These are phyloP conservation scores for Channa maculata DNA, from an alignment of 2,113 vertebrate species.

Conservation along the genomic window DNA sequence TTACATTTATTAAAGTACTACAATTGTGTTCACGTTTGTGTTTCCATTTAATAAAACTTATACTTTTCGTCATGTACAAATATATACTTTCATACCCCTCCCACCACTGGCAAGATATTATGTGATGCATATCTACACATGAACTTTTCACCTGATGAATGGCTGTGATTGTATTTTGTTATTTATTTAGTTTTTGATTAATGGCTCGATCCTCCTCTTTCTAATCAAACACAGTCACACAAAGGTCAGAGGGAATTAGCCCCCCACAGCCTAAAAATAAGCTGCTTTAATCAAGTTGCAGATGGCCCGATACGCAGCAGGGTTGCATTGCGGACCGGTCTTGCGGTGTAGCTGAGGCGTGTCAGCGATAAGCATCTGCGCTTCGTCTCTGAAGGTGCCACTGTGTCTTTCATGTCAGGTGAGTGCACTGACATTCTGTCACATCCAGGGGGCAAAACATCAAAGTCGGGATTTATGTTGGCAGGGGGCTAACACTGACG, in stretches of 20 bases:
- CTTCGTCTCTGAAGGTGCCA: constrained; percentile 62
- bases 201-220: constrained; percentile 47
- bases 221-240: constrained; percentile 67
- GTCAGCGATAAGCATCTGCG: constrained; percentile 70
- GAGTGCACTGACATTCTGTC: constrained; percentile 71
- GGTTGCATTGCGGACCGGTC: constrained; percentile 36
- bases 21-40: neutral
- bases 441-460: constrained; percentile 55
- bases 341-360: constrained; percentile 48
- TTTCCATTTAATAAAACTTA: too few relatives aligned
- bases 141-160: constrained; percentile 29
- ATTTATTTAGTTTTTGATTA: constrained; percentile 54
- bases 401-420: constrained; percentile 68
- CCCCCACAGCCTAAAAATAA: constrained; percentile 60
- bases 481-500: constrained; percentile 31
- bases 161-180: constrained; percentile 33
- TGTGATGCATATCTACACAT: constrained; percentile 7
- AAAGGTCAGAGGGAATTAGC: constrained; percentile 77
- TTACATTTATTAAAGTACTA: neutral
- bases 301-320: constrained; percentile 73
- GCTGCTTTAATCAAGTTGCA: constrained; percentile 75
- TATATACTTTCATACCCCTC: neutral
- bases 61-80: too few relatives aligned
- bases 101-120: constrained; percentile 10
- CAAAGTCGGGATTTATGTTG: constrained; percentile 63